phyloP scores from a whole-genome alignment of 2,113 vertebrate species.

The Psilopsiagon aymara region DNA sequence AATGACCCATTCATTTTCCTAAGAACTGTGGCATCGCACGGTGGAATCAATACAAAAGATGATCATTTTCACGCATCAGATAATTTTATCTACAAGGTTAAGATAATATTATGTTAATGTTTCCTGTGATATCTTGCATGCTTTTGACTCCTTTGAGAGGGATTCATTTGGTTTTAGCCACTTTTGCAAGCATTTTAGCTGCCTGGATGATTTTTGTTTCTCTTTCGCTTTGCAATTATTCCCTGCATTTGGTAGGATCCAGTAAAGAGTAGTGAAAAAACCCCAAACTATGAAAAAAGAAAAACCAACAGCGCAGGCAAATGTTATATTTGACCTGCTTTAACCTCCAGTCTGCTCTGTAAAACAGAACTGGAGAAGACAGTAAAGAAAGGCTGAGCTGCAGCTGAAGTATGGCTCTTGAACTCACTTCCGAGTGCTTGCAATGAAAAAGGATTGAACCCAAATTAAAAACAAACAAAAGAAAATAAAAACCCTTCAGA shows the following conservation, averaged over 20 bases:
- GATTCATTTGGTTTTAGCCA: constrained; percentile 52
- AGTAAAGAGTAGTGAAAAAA: not conserved
- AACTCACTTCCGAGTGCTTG: not conserved
- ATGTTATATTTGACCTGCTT: constrained; percentile 17
- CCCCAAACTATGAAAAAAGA: not conserved
- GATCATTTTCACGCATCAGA: constrained; percentile 70
- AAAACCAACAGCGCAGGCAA: not conserved
- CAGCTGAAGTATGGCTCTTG: constrained; percentile 17
- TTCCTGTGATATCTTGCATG: constrained; percentile 54
- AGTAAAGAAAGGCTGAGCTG: not conserved
- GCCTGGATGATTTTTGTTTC: not conserved
- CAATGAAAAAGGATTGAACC: not conserved
- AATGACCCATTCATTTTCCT: constrained; percentile 65
- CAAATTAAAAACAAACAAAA: constrained; percentile 31
- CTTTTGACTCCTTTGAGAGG: constrained; percentile 37
- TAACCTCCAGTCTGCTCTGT: not conserved
- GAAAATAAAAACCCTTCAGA: not conserved
- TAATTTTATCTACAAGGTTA: constrained; percentile 74
- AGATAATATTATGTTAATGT: constrained; percentile 72
- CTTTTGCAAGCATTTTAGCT: constrained; percentile 17
- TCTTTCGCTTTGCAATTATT: not conserved
- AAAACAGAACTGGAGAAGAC: not conserved
- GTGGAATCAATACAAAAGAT: constrained; percentile 69
- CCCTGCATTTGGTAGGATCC: not conserved
- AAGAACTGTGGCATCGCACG: constrained; percentile 28